Evolutionary conservation across 1,140 invertebrate genomes (phyloP).

Genomic region (Atta colombica): DNA sequence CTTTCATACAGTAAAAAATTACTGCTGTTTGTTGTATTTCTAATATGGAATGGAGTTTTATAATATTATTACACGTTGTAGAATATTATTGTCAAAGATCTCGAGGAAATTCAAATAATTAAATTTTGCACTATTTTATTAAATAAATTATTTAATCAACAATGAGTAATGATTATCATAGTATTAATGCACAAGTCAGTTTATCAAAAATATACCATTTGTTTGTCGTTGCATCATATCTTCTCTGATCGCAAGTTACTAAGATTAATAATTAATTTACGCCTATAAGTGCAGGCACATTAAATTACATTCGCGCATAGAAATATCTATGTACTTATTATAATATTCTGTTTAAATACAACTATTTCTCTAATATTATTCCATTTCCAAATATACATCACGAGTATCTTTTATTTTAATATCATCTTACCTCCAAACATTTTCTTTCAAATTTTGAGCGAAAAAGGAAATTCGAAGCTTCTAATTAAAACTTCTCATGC

Average conservation of each 20-base stretch:
- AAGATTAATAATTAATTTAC: background rate
- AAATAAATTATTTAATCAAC: background rate
- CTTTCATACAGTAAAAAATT: background rate
- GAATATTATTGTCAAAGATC: background rate
- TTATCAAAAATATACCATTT: conserved; percentile 21
- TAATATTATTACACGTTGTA: background rate
- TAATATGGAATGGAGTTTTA: background rate
- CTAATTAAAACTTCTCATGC: conserved; percentile 16
- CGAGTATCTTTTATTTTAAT: background rate
- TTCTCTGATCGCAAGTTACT: background rate
- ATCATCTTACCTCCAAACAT: background rate
- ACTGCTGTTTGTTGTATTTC: background rate
- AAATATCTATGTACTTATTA: background rate
- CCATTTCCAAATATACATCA: background rate
- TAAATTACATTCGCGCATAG: background rate
- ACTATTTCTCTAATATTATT: background rate
- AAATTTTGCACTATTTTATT: conserved; percentile 24
- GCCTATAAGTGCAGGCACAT: background rate
- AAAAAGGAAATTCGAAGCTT: background rate
- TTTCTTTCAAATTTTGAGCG: too few species aligned
- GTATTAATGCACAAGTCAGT: background rate
- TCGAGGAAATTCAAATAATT: background rate
- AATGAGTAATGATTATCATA: background rate
- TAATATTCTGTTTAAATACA: background rate
- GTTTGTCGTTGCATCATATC: background rate